Percentiles rank a stretch among this genome's conserved stretches.
phyloP scores from a whole-genome alignment of 2,113 vertebrate species.

The Hyperoodon ampullatus region DNA sequence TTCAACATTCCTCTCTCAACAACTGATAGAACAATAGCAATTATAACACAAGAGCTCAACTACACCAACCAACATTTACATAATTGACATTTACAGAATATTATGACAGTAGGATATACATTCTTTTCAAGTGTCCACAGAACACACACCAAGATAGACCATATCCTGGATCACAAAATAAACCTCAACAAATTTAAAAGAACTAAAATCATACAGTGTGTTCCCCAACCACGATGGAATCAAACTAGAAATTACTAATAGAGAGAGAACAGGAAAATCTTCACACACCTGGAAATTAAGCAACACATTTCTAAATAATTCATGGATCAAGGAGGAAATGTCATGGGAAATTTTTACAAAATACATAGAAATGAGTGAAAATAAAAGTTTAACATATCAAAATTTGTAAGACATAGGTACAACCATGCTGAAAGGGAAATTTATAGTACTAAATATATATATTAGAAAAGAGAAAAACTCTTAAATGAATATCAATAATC shows the following conservation, averaged over 20 bases:
- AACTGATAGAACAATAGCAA: conserved; percentile 6
- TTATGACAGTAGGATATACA: background rate
- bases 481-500: background rate
- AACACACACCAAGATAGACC: background rate
- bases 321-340: background rate
- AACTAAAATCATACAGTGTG: background rate
- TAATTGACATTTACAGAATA: background rate
- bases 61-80: background rate
- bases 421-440: background rate
- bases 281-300: conserved; percentile 32
- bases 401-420: background rate
- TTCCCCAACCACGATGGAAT: background rate
- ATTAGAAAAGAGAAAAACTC: background rate
- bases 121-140: background rate
- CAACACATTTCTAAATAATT: background rate
- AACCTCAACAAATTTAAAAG: background rate
- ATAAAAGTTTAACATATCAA: background rate
- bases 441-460: background rate
- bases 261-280: background rate
- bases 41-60: background rate
- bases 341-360: background rate
- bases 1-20: background rate
- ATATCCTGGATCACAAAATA: background rate
- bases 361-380: background rate
- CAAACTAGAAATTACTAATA: conserved; percentile 25